Evolutionary conservation across 2,113 vertebrate genomes (phyloP).

Genomic region (Synodontis membranacea): DNA sequence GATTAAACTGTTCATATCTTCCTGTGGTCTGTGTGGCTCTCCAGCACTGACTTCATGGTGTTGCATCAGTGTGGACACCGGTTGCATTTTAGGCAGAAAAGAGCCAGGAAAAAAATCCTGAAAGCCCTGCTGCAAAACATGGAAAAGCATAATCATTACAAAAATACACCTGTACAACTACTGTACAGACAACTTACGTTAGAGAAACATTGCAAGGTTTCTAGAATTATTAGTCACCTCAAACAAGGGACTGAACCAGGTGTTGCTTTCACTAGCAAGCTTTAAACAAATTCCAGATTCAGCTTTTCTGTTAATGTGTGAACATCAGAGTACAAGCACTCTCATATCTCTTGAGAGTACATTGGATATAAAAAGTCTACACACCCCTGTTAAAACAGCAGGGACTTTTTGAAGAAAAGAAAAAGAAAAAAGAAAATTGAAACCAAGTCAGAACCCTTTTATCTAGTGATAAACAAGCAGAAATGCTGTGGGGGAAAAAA

Average conservation of each 20-base stretch:
- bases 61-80: neutral
- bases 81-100: neutral
- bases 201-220: neutral
- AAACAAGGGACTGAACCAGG: neutral
- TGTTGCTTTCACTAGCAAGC: neutral
- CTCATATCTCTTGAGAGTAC: neutral
- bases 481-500: too few species aligned
- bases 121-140: slow-evolving; percentile 6
- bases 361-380: neutral
- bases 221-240: neutral
- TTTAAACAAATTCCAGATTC: neutral
- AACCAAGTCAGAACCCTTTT: too few species aligned
- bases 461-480: too few species aligned
- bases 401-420: too few species aligned
- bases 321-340: neutral
- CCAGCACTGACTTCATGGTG: neutral
- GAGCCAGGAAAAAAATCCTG: neutral
- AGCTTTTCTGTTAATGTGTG: neutral
- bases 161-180: too few species aligned
- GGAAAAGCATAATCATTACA: neutral
- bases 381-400: neutral
- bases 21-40: neutral
- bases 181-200: too few species aligned
- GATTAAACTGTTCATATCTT: neutral
- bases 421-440: too few species aligned